phyloP scores from a whole-genome alignment of 1,140 invertebrate genomes.

The Lordiphosa clarofinis region DNA sequence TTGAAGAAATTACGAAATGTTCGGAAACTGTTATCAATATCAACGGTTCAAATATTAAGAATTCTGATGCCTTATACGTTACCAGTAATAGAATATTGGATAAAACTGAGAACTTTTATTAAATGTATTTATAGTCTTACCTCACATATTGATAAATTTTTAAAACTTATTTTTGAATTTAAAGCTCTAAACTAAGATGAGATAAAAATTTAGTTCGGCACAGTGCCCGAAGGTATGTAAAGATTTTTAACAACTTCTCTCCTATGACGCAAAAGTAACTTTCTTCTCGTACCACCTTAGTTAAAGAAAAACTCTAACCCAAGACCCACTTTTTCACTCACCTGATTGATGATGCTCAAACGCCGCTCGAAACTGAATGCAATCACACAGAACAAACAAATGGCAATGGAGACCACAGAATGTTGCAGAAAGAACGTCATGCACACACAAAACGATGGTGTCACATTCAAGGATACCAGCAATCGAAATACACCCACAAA shows the following conservation, averaged over 20 bases:
- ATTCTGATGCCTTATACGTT: no score
- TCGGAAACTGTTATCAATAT: no score
- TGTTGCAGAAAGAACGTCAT: constrained; percentile 72
- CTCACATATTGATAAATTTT: no score
- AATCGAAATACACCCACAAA: constrained; percentile 64
- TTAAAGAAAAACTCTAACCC: constrained; percentile 24
- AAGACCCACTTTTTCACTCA: constrained; percentile 29
- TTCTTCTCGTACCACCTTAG: constrained; percentile 9
- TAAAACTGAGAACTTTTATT: no score
- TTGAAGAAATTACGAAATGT: no score
- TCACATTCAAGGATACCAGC: constrained; percentile 56
- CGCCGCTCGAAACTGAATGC: constrained; percentile 67
- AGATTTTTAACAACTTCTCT: background rate
- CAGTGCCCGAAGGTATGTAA: constrained; percentile 5
- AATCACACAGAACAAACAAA: constrained; percentile 69
- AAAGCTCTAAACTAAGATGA: no score
- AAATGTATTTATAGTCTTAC: no score
- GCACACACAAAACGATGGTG: constrained; percentile 64
- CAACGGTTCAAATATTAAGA: no score
- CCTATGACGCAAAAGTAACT: no score
- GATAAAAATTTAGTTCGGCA: no score
- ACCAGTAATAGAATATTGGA: no score
- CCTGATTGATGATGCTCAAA: constrained; percentile 68
- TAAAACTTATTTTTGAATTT: no score
- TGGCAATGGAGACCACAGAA: constrained; percentile 65